A percentile compares a stretch with the other conserved stretches of the same genome.
These are phyloP conservation scores for Desmodus rotundus DNA, from an alignment of 2,113 vertebrate genomes.

Conservation along the genomic window DNA sequence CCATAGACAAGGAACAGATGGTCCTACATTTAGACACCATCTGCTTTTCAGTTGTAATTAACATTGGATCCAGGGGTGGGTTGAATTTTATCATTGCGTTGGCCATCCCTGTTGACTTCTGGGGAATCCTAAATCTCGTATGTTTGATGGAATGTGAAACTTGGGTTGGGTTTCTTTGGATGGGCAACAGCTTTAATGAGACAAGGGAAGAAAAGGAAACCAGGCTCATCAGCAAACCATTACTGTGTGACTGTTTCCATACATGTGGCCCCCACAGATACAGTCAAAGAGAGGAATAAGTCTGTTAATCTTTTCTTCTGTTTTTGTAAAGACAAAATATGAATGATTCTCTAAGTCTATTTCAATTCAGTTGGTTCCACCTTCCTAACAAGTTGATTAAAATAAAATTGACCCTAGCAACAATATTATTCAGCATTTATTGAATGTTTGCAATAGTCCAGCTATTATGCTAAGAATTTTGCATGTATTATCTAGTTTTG, in stretches of 20 bases:
- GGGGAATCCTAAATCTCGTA: constrained; percentile 44
- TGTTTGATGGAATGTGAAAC: constrained; percentile 55
- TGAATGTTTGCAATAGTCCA: neutral
- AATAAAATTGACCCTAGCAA: neutral
- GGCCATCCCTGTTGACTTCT: constrained; percentile 2
- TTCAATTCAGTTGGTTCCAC: neutral
- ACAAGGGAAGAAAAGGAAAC: constrained; percentile 22
- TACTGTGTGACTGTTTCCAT: neutral
- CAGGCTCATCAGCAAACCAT: neutral
- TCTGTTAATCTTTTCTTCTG: neutral
- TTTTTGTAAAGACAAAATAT: neutral
- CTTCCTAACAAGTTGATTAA: constrained; percentile 23
- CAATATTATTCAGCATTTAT: neutral
- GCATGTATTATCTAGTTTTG: neutral
- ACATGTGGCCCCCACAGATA: neutral
- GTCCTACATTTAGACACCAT: constrained; percentile 39
- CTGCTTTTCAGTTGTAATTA: constrained; percentile 64
- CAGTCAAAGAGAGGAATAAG: neutral
- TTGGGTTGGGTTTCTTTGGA: constrained; percentile 37
- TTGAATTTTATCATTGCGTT: constrained; percentile 36
- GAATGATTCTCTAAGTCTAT: neutral
- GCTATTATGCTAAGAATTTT: neutral
- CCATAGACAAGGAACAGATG: constrained; percentile 63
- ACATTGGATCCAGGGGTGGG: neutral
- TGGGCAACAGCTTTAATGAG: neutral